Percentiles rank a stretch among this genome's conserved stretches.
These are phyloP conservation scores for Calameuta pallipes DNA, from an alignment of 2,888 invertebrate genomes.

Conservation along the genomic window DNA sequence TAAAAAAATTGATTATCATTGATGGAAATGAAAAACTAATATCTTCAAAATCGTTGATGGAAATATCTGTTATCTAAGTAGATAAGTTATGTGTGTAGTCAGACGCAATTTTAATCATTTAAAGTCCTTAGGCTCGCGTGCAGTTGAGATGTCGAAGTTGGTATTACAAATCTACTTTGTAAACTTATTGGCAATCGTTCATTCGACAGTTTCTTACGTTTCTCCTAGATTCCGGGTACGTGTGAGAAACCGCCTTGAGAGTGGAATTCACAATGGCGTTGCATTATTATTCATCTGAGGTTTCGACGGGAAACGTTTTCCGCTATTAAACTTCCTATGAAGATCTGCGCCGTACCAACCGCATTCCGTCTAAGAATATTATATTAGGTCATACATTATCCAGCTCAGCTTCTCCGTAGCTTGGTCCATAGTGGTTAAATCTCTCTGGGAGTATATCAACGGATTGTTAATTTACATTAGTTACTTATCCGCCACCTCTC, in stretches of 20 bases:
- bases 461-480: background rate
- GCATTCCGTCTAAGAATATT: conserved; percentile 56
- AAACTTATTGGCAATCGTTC: background rate
- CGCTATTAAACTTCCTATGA: conserved; percentile 47
- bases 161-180: background rate
- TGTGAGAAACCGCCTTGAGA: conserved; percentile 13
- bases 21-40: background rate
- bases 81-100: background rate
- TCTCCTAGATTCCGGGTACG: background rate
- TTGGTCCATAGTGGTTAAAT: background rate
- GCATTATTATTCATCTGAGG: conserved; percentile 56
- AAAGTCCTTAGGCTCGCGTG: background rate
- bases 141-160: background rate
- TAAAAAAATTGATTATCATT: background rate
- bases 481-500: background rate
- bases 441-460: background rate
- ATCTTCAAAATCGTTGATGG: too few species aligned
- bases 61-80: background rate
- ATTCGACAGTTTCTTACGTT: background rate
- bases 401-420: conserved; percentile 10
- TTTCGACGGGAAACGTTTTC: conserved; percentile 45
- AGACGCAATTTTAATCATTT: background rate
- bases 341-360: conserved; percentile 30
- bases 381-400: conserved; percentile 55
- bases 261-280: conserved; percentile 44